Conservation (phyloP, 2,113 vertebrate genomes). For the Sylvia atricapilla region DNA sequence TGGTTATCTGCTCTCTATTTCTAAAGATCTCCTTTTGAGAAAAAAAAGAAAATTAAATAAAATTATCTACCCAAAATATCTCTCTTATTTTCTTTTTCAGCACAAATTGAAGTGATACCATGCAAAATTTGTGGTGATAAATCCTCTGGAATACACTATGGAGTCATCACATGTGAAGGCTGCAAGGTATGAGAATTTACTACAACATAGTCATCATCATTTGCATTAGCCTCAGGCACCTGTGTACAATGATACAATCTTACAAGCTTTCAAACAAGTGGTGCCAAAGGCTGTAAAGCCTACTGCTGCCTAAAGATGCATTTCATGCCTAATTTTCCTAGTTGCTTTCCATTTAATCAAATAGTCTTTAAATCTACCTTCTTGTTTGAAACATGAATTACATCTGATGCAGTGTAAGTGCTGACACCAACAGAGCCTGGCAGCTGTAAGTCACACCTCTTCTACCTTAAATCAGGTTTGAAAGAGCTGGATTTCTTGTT, state of each 20-base stretch:
- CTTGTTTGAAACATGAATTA: conserved; percentile 4
- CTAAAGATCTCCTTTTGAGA: background rate
- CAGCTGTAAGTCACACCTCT: background rate
- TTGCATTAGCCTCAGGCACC: background rate
- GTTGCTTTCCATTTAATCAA: background rate
- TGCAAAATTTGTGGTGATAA: conserved; percentile 99
- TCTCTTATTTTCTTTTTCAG: conserved; percentile 77
- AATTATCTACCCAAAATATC: conserved; percentile 21
- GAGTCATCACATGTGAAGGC: conserved; percentile 98
- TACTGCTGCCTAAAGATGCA: background rate
- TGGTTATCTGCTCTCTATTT: background rate
- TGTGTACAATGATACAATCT: background rate
- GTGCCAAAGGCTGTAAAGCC: background rate
- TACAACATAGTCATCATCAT: background rate
- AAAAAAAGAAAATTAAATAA: background rate
- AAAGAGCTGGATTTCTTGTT: background rate
- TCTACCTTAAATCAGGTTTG: background rate
- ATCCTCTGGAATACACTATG: conserved; percentile 99
- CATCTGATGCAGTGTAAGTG: background rate
- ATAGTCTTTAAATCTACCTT: background rate
- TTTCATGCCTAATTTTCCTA: background rate
- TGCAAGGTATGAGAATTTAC: conserved; percentile 88
- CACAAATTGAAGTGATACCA: conserved; percentile 99
- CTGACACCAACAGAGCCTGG: background rate
- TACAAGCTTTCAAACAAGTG: background rate